Percentiles rank a stretch among this genome's conserved stretches.
Conservation (phyloP, 2,797 vertebrate species). For the Sebastes nivosus region DNA sequence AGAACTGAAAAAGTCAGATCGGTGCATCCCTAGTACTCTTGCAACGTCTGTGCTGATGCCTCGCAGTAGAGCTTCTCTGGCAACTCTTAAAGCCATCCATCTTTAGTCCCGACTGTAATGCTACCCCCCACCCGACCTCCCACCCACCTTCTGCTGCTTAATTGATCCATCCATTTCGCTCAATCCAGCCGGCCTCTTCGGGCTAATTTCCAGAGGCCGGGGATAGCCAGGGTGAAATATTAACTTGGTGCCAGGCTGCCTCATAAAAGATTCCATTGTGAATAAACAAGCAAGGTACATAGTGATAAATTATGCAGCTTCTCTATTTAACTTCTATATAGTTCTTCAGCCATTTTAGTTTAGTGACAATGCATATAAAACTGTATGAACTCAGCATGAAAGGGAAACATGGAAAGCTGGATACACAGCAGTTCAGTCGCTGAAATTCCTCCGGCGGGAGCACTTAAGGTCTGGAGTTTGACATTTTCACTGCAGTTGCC, state of each 20-base stretch:
- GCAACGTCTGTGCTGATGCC: conserved; percentile 22
- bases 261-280: conserved; percentile 32
- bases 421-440: conserved; percentile 20
- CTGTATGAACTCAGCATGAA: not conserved
- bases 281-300: conserved; percentile 34
- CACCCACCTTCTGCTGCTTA: conserved; percentile 26
- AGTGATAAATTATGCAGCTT: conserved; percentile 23
- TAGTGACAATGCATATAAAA: conserved; percentile 6
- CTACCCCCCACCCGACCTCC: not conserved
- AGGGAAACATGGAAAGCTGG: not conserved
- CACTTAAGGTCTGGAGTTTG: conserved; percentile 59
- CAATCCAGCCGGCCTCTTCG: conserved; percentile 28
- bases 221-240: conserved; percentile 53
- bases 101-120: conserved; percentile 14
- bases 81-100: conserved; percentile 40
- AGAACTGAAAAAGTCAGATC: too few species aligned
- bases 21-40: not conserved
- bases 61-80: conserved; percentile 12
- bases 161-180: conserved; percentile 56
- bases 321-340: conserved; percentile 2
- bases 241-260: conserved; percentile 50
- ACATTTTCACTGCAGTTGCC: conserved; percentile 75
- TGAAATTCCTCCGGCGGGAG: conserved; percentile 29
- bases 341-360: not conserved
- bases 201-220: conserved; percentile 53